A percentile compares a stretch with the other conserved stretches of the same genome.
phyloP scores from a whole-genome alignment of 53 echinoderm and acorn worm species.

The Temnopleurus reevesii region DNA sequence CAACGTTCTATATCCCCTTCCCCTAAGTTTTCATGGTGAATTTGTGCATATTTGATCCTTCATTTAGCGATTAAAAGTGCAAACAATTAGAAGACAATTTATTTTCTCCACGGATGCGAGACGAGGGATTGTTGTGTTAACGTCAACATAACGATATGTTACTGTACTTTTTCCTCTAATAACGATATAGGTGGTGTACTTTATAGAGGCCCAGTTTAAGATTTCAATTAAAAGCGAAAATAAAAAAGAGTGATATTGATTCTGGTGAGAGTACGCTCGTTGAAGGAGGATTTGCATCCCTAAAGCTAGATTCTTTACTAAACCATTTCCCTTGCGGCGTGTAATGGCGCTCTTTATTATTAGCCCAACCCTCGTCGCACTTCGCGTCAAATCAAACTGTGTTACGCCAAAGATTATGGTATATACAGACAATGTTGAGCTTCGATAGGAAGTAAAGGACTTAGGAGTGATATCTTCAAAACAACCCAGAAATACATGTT shows the following conservation, averaged over 20 bases:
- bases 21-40: no score
- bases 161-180: constrained; percentile 16
- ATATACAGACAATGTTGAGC: no score
- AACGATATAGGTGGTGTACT: constrained; percentile 9
- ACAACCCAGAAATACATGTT: no score
- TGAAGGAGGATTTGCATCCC: neutral
- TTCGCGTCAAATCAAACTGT: neutral
- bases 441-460: no score
- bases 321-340: neutral
- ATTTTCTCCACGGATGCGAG: no score
- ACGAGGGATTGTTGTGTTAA: no score
- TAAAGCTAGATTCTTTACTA: constrained; percentile 2
- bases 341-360: neutral
- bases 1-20: no score
- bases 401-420: constrained; percentile 2
- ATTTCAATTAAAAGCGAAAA: constrained; percentile 20
- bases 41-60: no score
- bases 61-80: no score
- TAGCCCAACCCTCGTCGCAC: neutral
- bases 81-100: no score
- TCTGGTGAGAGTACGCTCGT: neutral
- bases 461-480: no score
- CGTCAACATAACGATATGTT: no score
- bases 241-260: constrained; percentile 15
- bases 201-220: neutral